These are phyloP conservation scores for Papio anubis DNA, from an alignment of 2,113 vertebrate species.

Conservation along the genomic window DNA sequence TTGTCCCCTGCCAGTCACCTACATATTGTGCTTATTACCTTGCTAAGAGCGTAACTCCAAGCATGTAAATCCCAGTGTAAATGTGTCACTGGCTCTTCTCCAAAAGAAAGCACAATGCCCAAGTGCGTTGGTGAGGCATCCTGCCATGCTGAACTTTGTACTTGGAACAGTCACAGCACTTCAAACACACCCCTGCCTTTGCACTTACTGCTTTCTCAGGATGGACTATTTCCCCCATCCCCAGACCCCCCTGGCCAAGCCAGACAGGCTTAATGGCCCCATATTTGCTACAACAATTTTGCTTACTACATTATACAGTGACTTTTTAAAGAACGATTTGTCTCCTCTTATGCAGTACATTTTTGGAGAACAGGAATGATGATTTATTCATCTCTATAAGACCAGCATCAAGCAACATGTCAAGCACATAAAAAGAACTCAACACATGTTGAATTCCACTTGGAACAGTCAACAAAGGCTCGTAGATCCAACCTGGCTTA, in stretches of 20 bases:
- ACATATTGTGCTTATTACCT: neutral
- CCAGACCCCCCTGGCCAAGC: neutral
- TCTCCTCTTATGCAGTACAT: neutral
- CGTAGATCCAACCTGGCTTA: neutral
- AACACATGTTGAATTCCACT: neutral
- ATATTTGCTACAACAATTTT: neutral
- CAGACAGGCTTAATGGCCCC: neutral
- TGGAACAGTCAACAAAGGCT: neutral
- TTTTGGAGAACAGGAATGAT: neutral
- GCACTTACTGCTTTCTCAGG: neutral
- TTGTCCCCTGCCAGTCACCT: neutral
- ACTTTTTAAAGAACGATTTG: neutral
- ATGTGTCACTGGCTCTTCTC: neutral
- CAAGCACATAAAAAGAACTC: neutral
- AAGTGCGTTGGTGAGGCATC: neutral
- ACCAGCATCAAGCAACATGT: neutral
- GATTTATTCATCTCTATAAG: neutral
- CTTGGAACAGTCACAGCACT: neutral
- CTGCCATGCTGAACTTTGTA: neutral
- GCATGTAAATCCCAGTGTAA: neutral
- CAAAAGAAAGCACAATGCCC: neutral
- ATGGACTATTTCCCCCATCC: neutral
- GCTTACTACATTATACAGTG: neutral
- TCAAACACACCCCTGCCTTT: neutral
- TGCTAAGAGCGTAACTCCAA: neutral